Conservation (phyloP, 2,888 invertebrate genomes). For the Limulus polyphemus region DNA sequence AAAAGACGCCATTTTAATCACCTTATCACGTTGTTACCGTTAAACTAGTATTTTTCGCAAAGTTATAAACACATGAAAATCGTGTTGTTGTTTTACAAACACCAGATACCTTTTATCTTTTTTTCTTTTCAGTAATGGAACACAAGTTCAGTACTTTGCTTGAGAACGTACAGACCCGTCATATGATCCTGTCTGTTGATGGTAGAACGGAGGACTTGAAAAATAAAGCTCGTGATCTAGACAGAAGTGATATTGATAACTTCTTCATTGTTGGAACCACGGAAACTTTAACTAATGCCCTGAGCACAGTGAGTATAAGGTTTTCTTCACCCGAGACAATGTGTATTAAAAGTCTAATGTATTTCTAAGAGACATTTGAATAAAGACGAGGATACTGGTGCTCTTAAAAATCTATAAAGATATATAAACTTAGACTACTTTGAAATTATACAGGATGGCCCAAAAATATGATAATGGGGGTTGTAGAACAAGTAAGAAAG, state of each 20-base stretch:
- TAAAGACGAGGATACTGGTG: too few relatives aligned
- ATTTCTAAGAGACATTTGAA: not conserved
- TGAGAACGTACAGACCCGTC: conserved; percentile 77
- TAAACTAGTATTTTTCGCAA: too few relatives aligned
- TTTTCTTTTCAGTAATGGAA: conserved; percentile 57
- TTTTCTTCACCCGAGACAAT: not conserved
- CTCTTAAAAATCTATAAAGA: not conserved
- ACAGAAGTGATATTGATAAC: conserved; percentile 70
- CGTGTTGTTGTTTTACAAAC: too few relatives aligned
- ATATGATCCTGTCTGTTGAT: conserved; percentile 52
- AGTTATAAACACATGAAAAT: too few relatives aligned
- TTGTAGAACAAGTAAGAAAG: too few relatives aligned
- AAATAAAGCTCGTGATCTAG: conserved; percentile 46
- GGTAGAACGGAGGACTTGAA: conserved; percentile 38
- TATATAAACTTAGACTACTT: not conserved
- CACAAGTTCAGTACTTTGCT: conserved; percentile 83
- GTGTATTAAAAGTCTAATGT: not conserved
- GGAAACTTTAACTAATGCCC: conserved; percentile 53
- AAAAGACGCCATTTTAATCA: too few relatives aligned
- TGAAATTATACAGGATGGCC: too few relatives aligned
- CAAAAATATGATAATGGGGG: too few relatives aligned
- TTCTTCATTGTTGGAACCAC: conserved; percentile 70
- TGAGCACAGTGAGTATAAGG: conserved; percentile 40
- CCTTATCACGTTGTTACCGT: too few relatives aligned
- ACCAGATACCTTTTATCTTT: too few relatives aligned